A percentile compares a stretch with the other conserved stretches of the same genome.
Conservation (phyloP, 1,140 invertebrate genomes). For the Drosophila kikkawai region DNA sequence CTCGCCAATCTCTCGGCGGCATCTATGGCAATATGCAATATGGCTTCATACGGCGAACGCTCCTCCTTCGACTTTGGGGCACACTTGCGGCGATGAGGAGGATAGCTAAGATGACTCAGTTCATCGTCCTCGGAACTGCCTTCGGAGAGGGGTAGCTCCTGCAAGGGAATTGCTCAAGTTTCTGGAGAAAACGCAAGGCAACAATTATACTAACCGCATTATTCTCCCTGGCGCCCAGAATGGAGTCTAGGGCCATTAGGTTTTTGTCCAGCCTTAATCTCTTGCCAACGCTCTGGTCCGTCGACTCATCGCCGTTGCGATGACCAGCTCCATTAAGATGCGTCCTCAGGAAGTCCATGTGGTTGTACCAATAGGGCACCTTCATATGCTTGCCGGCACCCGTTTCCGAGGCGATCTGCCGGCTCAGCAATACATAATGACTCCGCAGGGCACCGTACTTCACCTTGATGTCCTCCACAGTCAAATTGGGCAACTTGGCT, state of each 20-base stretch:
- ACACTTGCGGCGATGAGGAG: not conserved
- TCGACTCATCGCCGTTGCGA: not conserved
- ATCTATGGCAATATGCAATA: not conserved
- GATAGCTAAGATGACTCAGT: not conserved
- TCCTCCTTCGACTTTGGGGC: not conserved
- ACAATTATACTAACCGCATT: not conserved
- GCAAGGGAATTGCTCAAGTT: too few species aligned
- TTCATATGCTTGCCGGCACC: not conserved
- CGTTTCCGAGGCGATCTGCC: not conserved
- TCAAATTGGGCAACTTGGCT: not conserved
- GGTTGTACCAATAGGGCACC: constrained; percentile 1
- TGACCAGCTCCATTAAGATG: not conserved
- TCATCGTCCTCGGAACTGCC: constrained; percentile 2
- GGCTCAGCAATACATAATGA: not conserved
- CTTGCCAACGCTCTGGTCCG: not conserved
- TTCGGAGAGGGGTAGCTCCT: not conserved
- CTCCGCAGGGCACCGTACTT: not conserved
- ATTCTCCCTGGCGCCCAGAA: not conserved
- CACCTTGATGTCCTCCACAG: not conserved
- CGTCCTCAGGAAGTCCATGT: constrained; percentile 1
- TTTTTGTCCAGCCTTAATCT: not conserved
- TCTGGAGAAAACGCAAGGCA: too few species aligned
- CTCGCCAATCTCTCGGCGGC: not conserved
- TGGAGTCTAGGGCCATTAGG: not conserved
- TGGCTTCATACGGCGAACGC: not conserved